phyloP scores from a whole-genome alignment of 1,140 invertebrate species.

The Nasonia longicornis region DNA sequence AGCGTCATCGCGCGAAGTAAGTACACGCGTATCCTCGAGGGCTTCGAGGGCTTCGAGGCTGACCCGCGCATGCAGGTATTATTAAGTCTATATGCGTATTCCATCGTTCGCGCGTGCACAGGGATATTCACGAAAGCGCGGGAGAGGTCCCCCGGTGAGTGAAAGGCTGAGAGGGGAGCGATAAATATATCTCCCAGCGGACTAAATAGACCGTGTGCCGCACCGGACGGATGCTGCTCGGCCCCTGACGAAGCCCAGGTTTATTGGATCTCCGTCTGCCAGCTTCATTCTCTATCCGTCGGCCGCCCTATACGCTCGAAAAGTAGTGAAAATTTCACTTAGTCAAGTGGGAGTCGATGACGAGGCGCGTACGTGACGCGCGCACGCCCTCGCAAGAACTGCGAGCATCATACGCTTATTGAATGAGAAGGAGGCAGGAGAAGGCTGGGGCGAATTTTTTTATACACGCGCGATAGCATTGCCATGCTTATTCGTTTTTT shows the following conservation, averaged over 20 bases:
- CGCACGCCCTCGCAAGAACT: not conserved
- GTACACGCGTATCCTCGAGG: not conserved
- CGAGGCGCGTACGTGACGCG: not conserved
- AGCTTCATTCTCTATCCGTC: not conserved
- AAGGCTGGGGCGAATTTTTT: not conserved
- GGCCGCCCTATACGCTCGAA: constrained; percentile 26
- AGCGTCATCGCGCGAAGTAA: not conserved
- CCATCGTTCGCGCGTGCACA: not conserved
- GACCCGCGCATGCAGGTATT: not conserved
- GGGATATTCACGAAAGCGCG: not conserved
- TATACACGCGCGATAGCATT: too few species aligned
- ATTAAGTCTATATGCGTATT: constrained; percentile 1
- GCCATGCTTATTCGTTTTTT: too few species aligned
- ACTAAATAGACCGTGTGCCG: constrained; percentile 53
- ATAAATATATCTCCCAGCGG: constrained; percentile 49
- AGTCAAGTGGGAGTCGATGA: constrained; percentile 9
- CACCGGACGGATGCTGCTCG: not conserved
- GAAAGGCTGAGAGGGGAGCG: constrained; percentile 34
- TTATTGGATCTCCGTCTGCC: constrained; percentile 53
- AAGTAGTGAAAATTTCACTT: constrained; percentile 59
- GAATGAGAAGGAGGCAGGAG: not conserved
- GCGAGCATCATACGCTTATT: not conserved
- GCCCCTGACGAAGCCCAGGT: constrained; percentile 48
- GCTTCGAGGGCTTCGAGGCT: not conserved
- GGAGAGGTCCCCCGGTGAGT: not conserved